Conservation (phyloP, 2,888 invertebrate genomes). For the Eristalis arbustorum region DNA sequence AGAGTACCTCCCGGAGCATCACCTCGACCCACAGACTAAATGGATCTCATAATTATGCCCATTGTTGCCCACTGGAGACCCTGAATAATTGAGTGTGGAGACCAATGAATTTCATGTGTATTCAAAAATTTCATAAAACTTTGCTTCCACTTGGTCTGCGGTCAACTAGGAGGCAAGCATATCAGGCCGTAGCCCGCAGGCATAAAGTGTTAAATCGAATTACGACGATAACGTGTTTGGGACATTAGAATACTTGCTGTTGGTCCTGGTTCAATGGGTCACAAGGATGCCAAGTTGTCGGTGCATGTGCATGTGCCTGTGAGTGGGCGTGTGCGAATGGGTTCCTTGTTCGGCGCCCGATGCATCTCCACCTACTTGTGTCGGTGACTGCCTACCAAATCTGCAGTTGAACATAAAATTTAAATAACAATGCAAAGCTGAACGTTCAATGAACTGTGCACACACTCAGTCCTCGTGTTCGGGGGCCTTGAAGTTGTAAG, state of each 20-base stretch:
- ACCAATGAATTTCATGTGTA: slow-evolving; percentile 34
- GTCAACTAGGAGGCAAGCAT: background rate
- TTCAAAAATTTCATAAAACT: slow-evolving; percentile 52
- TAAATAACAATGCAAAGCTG: slow-evolving; percentile 43
- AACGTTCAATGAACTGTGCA: slow-evolving; percentile 40
- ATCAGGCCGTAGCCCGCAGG: slow-evolving; percentile 46
- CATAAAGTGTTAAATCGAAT: slow-evolving; percentile 64
- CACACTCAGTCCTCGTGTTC: background rate
- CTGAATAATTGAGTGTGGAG: slow-evolving; percentile 26
- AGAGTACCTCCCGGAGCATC: too few relatives aligned
- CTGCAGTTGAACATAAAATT: slow-evolving; percentile 47
- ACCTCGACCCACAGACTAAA: background rate
- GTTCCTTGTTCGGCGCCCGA: background rate
- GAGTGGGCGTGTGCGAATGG: too few relatives aligned
- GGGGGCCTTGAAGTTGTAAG: slow-evolving; percentile 26
- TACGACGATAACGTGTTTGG: slow-evolving; percentile 58
- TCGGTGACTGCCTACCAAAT: slow-evolving; percentile 17
- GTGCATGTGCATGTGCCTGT: background rate
- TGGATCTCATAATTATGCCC: slow-evolving; percentile 51
- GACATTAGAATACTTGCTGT: slow-evolving; percentile 38
- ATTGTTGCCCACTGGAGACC: slow-evolving; percentile 34
- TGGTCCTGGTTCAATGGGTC: slow-evolving; percentile 32
- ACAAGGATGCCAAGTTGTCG: slow-evolving; percentile 7
- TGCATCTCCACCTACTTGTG: background rate
- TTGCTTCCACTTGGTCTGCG: background rate